Evolutionary conservation across 1,140 invertebrate genomes (phyloP), one percentile per base, ranked within the genome.

Genomic region (Panagrolaimus sp.): DNA sequence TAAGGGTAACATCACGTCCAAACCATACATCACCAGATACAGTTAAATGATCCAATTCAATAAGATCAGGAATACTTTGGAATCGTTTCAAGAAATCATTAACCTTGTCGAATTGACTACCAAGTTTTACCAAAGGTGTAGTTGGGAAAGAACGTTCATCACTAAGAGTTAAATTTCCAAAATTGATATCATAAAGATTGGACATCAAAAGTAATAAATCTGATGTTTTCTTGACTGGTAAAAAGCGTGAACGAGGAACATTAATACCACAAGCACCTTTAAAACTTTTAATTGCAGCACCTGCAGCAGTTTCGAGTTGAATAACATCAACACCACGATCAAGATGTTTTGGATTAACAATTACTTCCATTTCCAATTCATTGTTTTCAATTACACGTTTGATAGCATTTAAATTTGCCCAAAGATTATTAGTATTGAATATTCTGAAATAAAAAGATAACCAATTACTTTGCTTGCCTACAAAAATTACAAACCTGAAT

Each of bases 21-120:
- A 99, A 99, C 3, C 94, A 98, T 14, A 99, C 96, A 87, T 99
- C 94, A 2, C 96, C 96, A 31, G 94, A 97, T 0, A 99, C 95
- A 0, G 96, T 99, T 73, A 99, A 87, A 86, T 98, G 96, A 84
- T 99, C 95, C 68, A 99, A 85, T 85, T 99, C 96, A 23, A 99
- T 86, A 69, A 98, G 86, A 84, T 99, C 95, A 9, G 96, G 96
- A 81, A 98, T 95, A 69, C 91, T 92, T 68, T 90, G 91, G 87
- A 99, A 99, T 74, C 96, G 87, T 25, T 87, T 87, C 46, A 97
- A 83, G 85, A 96, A 99, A 76, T 98, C 92, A 85, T 93, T 91
- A 0, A 97, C 92, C 88, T 90, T 61, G 8, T 57, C 73, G n/a
- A 66, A 72, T 66, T 63, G 46, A 67, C 61, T 93, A 0, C 94